Conservation (phyloP, 2,888 invertebrate species). For the Yponomeuta malinellus region DNA sequence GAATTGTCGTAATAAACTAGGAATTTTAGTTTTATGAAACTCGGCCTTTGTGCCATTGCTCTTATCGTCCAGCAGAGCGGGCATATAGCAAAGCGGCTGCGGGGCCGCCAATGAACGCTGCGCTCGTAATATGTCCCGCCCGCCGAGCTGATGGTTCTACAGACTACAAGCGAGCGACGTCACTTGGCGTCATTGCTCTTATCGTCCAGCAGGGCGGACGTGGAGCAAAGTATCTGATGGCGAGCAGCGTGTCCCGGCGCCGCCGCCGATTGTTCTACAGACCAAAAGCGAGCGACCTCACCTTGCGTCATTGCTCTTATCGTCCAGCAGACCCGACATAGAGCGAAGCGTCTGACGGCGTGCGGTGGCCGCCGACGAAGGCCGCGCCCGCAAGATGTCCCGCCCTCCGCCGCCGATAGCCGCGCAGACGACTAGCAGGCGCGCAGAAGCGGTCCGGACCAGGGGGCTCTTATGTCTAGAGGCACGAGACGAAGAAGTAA, state of each 20-base stretch:
- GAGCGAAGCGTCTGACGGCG: conserved; percentile 60
- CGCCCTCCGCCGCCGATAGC: conserved; percentile 77
- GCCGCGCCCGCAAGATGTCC: conserved; percentile 69
- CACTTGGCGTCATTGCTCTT: too few relatives aligned
- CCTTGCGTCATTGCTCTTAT: conserved; percentile 43
- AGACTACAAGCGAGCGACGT: too few relatives aligned
- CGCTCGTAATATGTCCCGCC: conserved; percentile 51
- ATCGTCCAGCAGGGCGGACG: too few relatives aligned
- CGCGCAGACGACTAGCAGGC: conserved; percentile 78
- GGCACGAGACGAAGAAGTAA: neutral
- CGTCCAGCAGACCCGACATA: conserved; percentile 68
- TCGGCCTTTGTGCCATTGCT: conserved; percentile 14
- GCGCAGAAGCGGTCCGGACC: conserved; percentile 80
- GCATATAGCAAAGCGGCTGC: conserved; percentile 66
- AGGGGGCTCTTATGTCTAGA: conserved; percentile 78
- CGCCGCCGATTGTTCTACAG: too few relatives aligned
- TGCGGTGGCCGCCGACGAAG: conserved; percentile 63
- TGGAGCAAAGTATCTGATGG: conserved; percentile 49
- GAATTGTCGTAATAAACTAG: too few relatives aligned
- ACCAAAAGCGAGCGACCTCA: neutral
- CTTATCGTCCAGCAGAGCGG: conserved; percentile 70
- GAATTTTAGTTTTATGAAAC: too few relatives aligned
- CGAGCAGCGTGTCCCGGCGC: conserved; percentile 40
- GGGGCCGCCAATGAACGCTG: conserved; percentile 34
- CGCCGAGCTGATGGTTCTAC: conserved; percentile 21